A percentile compares a stretch with the other conserved stretches of the same genome.
Conservation (phyloP, 2,888 invertebrate species). For the Deilephila porcellus region DNA sequence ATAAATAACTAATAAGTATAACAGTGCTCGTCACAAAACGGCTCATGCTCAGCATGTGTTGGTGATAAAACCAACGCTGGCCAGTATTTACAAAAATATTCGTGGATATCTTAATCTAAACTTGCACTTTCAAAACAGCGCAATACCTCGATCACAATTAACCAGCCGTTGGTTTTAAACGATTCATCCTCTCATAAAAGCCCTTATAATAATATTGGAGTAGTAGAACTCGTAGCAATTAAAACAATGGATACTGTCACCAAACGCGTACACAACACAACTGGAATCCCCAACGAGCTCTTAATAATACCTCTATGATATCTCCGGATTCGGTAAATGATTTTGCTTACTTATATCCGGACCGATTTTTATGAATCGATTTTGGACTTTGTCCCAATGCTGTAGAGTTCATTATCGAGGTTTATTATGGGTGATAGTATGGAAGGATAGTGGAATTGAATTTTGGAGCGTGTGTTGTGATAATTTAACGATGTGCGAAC, state of each 20-base stretch:
- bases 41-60: too few species aligned
- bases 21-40: too few species aligned
- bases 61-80: too few species aligned
- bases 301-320: slow-evolving; percentile 79
- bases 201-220: background rate
- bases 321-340: slow-evolving; percentile 64
- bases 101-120: too few species aligned
- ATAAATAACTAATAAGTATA: too few species aligned
- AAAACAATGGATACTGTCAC: slow-evolving; percentile 51
- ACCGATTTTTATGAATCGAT: slow-evolving; percentile 46
- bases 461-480: slow-evolving; percentile 60
- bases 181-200: too few species aligned
- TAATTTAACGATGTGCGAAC: slow-evolving; percentile 62
- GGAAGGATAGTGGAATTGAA: slow-evolving; percentile 61
- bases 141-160: too few species aligned
- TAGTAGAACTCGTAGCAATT: slow-evolving; percentile 16
- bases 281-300: slow-evolving; percentile 79
- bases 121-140: too few species aligned
- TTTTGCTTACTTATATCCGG: slow-evolving; percentile 54
- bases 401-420: slow-evolving; percentile 40
- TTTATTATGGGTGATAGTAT: slow-evolving; percentile 39
- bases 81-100: too few species aligned
- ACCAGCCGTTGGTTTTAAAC: too few species aligned
- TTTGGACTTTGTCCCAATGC: slow-evolving; percentile 42
- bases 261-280: slow-evolving; percentile 65